Conservation (phyloP, 2,113 vertebrate species). For the Lophura nycthemera region DNA sequence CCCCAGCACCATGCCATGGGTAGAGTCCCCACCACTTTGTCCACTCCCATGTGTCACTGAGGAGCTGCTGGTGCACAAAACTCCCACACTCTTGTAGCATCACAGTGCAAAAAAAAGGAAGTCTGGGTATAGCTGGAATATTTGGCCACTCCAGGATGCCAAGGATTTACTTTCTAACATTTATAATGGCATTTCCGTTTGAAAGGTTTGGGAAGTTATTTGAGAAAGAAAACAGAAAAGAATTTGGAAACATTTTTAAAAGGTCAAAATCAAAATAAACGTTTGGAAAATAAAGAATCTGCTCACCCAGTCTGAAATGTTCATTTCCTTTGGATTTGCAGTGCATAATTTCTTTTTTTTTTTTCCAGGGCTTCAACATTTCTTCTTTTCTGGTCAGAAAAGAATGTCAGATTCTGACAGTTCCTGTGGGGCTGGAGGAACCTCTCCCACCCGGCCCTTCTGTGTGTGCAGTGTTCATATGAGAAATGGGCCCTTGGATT, state of each 20-base stretch:
- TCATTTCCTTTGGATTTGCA: slow-evolving; percentile 46
- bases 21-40: background rate
- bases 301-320: slow-evolving; percentile 10
- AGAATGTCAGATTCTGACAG: slow-evolving; percentile 32
- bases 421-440: background rate
- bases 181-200: slow-evolving; percentile 43
- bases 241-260: slow-evolving; percentile 57
- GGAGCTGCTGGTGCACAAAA: background rate
- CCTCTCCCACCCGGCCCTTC: background rate
- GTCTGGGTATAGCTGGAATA: background rate
- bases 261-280: slow-evolving; percentile 62
- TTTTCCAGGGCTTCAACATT: background rate
- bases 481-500: background rate
- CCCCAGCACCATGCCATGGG: background rate
- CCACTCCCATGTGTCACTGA: rapidly evolving
- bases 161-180: slow-evolving; percentile 20
- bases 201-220: slow-evolving; percentile 18
- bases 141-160: background rate
- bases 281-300: slow-evolving; percentile 30
- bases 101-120: rapidly evolving
- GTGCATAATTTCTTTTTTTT: background rate
- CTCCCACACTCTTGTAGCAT: background rate
- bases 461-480: background rate
- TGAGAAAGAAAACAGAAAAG: background rate
- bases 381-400: slow-evolving; percentile 39